These are phyloP conservation scores for Heteropelma amictum DNA, from an alignment of 2,888 invertebrate species.

Conservation along the genomic window DNA sequence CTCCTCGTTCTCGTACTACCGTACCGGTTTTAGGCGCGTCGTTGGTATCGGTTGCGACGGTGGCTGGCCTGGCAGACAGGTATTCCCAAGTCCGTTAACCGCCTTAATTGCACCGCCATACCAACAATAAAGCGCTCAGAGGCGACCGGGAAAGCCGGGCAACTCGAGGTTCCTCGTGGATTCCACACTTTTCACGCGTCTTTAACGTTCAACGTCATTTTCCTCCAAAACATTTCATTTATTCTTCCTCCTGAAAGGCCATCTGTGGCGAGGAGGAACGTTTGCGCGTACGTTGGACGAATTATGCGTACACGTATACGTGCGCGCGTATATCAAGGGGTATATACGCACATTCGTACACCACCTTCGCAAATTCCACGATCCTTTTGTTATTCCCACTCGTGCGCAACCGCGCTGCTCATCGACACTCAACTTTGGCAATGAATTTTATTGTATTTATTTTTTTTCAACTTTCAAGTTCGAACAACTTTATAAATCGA, in stretches of 20 bases:
- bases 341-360: background rate
- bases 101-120: conserved; percentile 66
- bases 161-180: background rate
- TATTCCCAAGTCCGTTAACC: conserved; percentile 72
- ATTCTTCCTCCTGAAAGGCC: no score
- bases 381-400: conserved; percentile 27
- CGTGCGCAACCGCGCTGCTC: background rate
- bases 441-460: background rate
- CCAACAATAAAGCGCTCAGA: conserved; percentile 7
- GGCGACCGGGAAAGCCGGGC: conserved; percentile 37
- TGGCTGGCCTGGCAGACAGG: conserved; percentile 64
- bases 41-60: conserved; percentile 41
- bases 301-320: no score
- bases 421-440: background rate
- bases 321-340: background rate
- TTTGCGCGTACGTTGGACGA: no score
- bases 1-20: conserved; percentile 58
- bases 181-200: background rate
- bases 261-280: no score
- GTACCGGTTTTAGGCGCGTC: conserved; percentile 71
- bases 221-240: no score
- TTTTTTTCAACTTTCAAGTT: background rate
- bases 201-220: background rate
- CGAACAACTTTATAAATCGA: background rate
- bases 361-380: conserved; percentile 27